These are phyloP conservation scores for Acipenser transmontanus DNA, from an alignment of 2,797 vertebrate genomes.

Conservation along the genomic window DNA sequence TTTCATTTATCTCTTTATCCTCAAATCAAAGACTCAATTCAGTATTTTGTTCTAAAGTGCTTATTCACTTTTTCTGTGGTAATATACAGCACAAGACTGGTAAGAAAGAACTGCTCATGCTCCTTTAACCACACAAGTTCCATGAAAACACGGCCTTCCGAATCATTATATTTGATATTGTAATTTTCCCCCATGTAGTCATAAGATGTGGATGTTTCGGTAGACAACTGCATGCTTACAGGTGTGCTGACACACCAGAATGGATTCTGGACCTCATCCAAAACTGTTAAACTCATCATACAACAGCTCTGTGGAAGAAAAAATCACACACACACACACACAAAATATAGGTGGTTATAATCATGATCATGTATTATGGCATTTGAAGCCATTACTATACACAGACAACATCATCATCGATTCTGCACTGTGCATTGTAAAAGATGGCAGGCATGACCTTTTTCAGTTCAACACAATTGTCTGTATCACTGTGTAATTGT, in stretches of 20 bases:
- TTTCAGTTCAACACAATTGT: too few relatives aligned
- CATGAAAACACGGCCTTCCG: conserved; percentile 57
- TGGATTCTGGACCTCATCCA: conserved; percentile 68
- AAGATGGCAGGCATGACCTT: too few relatives aligned
- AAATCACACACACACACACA: not conserved
- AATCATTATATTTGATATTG: conserved; percentile 53
- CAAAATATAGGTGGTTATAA: too few relatives aligned
- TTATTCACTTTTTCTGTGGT: conserved; percentile 63
- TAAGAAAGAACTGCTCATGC: conserved; percentile 55
- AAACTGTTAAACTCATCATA: conserved; percentile 74
- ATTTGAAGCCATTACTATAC: too few relatives aligned
- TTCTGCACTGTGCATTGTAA: too few relatives aligned
- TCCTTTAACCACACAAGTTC: conserved; percentile 59
- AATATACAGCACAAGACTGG: conserved; percentile 65
- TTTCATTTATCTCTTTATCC: conserved; percentile 19
- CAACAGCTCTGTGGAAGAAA: conserved; percentile 66
- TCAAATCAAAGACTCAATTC: conserved; percentile 21
- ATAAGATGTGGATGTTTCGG: conserved; percentile 30
- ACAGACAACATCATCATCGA: too few relatives aligned
- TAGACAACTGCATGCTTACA: conserved; percentile 42
- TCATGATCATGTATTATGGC: too few relatives aligned
- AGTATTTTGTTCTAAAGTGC: conserved; percentile 72
- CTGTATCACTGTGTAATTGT: too few relatives aligned
- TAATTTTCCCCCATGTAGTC: conserved; percentile 55
- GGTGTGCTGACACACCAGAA: conserved; percentile 78